Conservation (phyloP, 2,113 vertebrate species). For the Uropsilus gracilis region DNA sequence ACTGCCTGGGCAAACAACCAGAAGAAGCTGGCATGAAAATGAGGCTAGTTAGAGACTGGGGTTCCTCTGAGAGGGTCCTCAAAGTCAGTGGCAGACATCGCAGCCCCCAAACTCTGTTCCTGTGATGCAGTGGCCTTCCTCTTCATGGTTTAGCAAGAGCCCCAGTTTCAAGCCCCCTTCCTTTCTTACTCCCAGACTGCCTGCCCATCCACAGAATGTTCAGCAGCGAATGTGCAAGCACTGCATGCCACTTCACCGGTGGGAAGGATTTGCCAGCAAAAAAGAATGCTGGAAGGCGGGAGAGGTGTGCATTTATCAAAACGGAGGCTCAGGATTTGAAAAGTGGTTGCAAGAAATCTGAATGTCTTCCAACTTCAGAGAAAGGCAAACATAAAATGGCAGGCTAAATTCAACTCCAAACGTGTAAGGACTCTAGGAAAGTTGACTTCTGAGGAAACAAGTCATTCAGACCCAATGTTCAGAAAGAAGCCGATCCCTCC, state of each 20-base stretch:
- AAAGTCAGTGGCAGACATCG: background rate
- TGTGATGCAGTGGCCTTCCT: background rate
- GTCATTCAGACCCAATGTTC: background rate
- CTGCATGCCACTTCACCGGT: background rate
- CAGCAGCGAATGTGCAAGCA: accelerated
- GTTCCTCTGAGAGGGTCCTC: background rate
- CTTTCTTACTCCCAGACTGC: background rate
- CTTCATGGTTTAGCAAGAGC: background rate
- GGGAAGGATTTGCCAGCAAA: background rate
- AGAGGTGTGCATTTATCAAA: background rate
- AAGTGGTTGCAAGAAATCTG: background rate
- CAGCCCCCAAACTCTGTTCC: background rate
- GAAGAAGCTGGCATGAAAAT: background rate
- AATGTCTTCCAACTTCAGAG: background rate
- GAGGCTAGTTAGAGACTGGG: background rate
- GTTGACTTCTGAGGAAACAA: background rate
- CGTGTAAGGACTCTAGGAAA: background rate
- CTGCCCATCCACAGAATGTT: background rate
- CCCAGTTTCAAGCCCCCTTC: background rate
- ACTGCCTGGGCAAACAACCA: background rate
- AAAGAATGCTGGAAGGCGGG: background rate
- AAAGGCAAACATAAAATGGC: background rate
- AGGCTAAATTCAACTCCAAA: background rate
- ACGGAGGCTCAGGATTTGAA: background rate
- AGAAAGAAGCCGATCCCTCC: background rate